Conservation (phyloP, 2,797 vertebrate genomes). For the Cephalopachus bancanus region DNA sequence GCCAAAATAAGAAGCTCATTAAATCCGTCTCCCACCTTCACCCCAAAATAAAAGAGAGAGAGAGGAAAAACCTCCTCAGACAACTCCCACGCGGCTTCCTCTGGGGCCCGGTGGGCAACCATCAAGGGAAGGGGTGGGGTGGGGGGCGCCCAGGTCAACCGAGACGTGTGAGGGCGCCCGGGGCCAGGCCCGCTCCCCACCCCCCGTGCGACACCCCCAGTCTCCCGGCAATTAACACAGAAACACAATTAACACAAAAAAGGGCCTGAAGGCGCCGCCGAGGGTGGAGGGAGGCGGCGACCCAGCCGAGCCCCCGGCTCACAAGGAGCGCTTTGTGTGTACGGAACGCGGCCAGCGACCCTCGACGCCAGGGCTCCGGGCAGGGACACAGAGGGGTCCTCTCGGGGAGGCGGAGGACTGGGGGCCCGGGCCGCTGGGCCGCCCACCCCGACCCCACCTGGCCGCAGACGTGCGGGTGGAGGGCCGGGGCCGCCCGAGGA, state of each 20-base stretch:
- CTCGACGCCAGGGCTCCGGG: slow-evolving; percentile 57
- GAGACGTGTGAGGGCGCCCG: background rate
- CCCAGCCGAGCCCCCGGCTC: background rate
- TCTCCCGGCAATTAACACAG: slow-evolving; percentile 49
- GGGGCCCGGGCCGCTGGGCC: background rate
- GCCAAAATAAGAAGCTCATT: slow-evolving; percentile 85
- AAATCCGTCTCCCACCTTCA: slow-evolving; percentile 85
- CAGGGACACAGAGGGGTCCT: background rate
- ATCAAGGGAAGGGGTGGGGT: background rate
- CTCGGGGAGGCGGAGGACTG: background rate
- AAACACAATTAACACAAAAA: slow-evolving; percentile 68
- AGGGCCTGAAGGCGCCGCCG: slow-evolving; percentile 38
- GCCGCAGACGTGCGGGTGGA: background rate
- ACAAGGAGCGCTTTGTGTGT: slow-evolving; percentile 83
- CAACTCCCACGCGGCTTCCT: slow-evolving; percentile 85
- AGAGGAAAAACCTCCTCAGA: slow-evolving; percentile 77
- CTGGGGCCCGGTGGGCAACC: slow-evolving; percentile 59
- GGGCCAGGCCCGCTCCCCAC: background rate
- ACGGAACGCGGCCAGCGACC: slow-evolving; percentile 38
- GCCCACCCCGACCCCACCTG: slow-evolving; percentile 5
- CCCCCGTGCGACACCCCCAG: background rate
- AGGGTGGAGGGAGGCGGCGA: background rate
- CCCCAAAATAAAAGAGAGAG: slow-evolving; percentile 82
- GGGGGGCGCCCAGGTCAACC: background rate
- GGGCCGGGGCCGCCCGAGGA: background rate